Base-by-base conservation (phyloP, 2,888 invertebrate genomes). In the Litoditis marina region DNA sequence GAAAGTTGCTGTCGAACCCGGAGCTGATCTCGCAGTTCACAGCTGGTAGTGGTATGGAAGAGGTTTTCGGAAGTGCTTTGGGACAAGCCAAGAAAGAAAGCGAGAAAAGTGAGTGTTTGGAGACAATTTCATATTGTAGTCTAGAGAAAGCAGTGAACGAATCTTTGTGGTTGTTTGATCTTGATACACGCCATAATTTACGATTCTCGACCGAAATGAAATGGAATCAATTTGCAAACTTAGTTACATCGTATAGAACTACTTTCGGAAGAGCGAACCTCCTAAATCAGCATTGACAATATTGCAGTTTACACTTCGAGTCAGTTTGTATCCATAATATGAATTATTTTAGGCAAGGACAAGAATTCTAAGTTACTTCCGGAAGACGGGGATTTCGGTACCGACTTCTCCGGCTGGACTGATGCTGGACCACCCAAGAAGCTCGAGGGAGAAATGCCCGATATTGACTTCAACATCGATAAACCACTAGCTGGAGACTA, bases 1-100 rank as follows among this genome's bases (percentile, higher is more conserved):
- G 80, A 28, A 79, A 81, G 62, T 61, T 81, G 4, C 63, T 81
- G 3, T 74, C 75, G 16, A 81, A 81, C 52, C 81, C 81, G 0
- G 80, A 81, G 49, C 60, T 81, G 4, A 79, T 81, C 55, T 73
- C 77, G n/a, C 74, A 78, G 36, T 81, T 81, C 56, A 71, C 77
- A 27, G 60, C 76, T 28, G 70, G 68, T 16, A 69, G 68, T 52
- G 76, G 74, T 44, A 69, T 76, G 66, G 72, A 68, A 42, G 69
- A 74, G 39, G 49, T 76, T 7, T 71, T 76, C 44, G 76, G 76
- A 51, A 74, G 74, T 44, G 74, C 76, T 1, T 44, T 76, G 11
- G 76, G 76, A 30, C 67, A 68, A 30, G 73, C 68, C 1, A 68
- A 70, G 42, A 68, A 65, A 22, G 74, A 71, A 27, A 68, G 66